Evolutionary conservation across 2,797 vertebrate species (phyloP).

Genomic region (Anguilla anguilla): DNA sequence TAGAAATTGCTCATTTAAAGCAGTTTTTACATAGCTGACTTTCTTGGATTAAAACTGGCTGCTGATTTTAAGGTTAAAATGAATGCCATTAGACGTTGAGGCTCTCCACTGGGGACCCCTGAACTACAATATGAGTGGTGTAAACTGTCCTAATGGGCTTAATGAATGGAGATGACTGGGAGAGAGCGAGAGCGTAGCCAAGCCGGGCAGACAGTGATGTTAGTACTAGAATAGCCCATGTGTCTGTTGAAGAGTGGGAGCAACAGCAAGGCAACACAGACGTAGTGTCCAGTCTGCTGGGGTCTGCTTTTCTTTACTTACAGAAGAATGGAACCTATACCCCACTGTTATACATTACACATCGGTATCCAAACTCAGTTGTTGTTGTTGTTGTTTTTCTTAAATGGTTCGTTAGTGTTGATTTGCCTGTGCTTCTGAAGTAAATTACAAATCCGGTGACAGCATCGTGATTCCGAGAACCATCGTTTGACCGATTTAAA

Average conservation of each 20-base stretch:
- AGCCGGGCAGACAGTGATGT: not conserved
- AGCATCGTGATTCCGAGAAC: not conserved
- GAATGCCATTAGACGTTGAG: not conserved
- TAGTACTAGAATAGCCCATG: not conserved
- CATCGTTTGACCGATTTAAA: not conserved
- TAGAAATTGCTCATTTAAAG: not conserved
- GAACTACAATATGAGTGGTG: not conserved
- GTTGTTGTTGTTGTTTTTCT: not conserved
- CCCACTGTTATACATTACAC: not conserved
- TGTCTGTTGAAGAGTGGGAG: not conserved
- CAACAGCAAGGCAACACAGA: not conserved
- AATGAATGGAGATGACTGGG: not conserved
- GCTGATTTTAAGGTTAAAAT: not conserved
- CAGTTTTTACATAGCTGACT: not conserved
- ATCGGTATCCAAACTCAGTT: not conserved
- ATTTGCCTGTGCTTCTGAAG: not conserved
- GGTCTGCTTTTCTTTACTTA: not conserved
- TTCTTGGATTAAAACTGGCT: not conserved
- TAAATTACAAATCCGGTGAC: not conserved
- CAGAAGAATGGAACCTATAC: not conserved
- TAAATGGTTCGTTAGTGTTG: not conserved
- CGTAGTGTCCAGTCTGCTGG: not conserved
- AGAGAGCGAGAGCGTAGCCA: not conserved
- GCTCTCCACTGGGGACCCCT: not conserved
- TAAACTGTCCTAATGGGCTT: not conserved